phyloP scores from a whole-genome alignment of 2,797 vertebrate species.

The Tokudaia tokunoshimensis region DNA sequence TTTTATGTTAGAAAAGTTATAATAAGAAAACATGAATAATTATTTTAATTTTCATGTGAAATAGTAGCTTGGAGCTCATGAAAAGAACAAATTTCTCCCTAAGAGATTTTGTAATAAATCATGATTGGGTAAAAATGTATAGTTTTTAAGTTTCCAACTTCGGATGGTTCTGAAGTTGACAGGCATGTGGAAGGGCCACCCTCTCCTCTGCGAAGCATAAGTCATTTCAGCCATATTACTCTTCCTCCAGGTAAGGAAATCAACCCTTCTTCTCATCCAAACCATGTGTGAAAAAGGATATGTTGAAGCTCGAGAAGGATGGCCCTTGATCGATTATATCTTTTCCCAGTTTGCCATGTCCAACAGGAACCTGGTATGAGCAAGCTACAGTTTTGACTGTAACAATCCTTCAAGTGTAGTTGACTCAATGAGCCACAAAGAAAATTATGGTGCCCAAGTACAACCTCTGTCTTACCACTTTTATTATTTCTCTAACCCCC shows the following conservation, averaged over 20 bases:
- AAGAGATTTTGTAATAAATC: neutral
- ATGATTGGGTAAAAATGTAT: neutral
- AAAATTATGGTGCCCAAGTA: neutral
- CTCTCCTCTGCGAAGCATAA: neutral
- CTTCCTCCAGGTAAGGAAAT: conserved; percentile 73
- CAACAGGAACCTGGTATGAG: conserved; percentile 75
- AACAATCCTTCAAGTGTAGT: neutral
- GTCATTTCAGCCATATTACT: neutral
- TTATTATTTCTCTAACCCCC: neutral
- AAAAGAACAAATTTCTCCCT: neutral
- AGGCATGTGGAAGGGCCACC: neutral
- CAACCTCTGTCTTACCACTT: neutral
- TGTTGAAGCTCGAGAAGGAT: conserved; percentile 79
- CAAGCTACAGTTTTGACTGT: neutral
- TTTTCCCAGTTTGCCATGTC: conserved; percentile 75
- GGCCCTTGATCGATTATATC: conserved; percentile 80
- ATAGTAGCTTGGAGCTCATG: neutral
- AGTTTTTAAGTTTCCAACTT: neutral
- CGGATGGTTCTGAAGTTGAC: neutral
- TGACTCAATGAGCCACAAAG: neutral
- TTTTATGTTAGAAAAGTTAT: conserved; percentile 38
- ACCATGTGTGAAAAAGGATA: conserved; percentile 82
- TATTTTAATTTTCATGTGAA: neutral
- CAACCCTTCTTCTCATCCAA: conserved; percentile 77
- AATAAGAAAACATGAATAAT: neutral